Percentiles rank a stretch among this genome's conserved stretches.
Conservation (phyloP, 2,113 vertebrate genomes). For the Nycticryphes semicollaris region DNA sequence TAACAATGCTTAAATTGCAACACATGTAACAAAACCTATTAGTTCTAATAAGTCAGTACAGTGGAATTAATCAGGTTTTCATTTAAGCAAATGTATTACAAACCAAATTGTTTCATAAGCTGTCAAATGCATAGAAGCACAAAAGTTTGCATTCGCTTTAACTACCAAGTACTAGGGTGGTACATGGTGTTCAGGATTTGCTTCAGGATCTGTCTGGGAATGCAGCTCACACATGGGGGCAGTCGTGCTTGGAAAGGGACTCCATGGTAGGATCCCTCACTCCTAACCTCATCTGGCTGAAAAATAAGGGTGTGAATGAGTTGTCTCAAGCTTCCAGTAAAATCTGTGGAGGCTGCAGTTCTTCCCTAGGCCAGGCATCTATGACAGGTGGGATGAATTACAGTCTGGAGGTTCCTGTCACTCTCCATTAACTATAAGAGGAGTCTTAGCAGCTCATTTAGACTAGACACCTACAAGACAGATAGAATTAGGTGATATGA, state of each 20-base stretch:
- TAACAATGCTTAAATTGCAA: conserved; percentile 65
- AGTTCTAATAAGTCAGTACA: conserved; percentile 63
- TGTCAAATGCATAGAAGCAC: conserved; percentile 48
- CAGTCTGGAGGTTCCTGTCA: conserved; percentile 7
- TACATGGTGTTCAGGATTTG: neutral
- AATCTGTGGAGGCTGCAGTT: neutral
- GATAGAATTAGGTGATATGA: conserved; percentile 40
- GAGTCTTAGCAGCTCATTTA: conserved; percentile 6
- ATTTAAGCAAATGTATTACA: conserved; percentile 67
- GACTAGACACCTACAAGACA: conserved; percentile 7
- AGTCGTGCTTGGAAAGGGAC: neutral
- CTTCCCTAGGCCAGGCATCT: neutral
- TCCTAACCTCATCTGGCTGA: neutral
- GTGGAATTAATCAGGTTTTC: conserved; percentile 70
- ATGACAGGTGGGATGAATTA: neutral
- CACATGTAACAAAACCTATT: conserved; percentile 67
- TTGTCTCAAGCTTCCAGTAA: neutral
- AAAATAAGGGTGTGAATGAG: neutral
- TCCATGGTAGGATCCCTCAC: neutral
- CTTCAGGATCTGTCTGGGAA: neutral
- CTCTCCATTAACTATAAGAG: neutral
- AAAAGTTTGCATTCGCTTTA: conserved; percentile 30
- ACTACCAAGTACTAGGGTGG: neutral
- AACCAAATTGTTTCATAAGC: conserved; percentile 71
- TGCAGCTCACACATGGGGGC: neutral